Percentiles rank a stretch among this genome's conserved stretches.
These are phyloP conservation scores for Protaetia brevitarsis DNA, from an alignment of 1,140 invertebrate species.

Conservation along the genomic window DNA sequence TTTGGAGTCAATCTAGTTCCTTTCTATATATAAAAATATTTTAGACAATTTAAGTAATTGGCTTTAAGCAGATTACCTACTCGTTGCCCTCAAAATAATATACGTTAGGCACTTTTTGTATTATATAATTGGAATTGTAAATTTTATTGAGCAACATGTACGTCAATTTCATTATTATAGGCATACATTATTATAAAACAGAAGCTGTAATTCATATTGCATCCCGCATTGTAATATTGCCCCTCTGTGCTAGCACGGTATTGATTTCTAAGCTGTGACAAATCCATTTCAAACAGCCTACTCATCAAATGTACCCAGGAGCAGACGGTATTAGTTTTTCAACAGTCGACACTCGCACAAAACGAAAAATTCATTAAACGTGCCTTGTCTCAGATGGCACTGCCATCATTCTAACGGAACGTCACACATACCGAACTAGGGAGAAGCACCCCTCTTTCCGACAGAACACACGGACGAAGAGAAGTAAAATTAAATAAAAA, in stretches of 20 bases:
- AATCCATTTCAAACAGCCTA: conserved; percentile 2
- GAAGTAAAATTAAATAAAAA: conserved; percentile 15
- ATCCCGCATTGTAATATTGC: conserved; percentile 5
- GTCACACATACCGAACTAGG: conserved; percentile 1
- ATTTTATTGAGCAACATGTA: not conserved
- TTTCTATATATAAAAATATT: too few species aligned
- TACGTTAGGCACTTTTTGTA: too few species aligned
- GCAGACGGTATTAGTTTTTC: conserved; percentile 14
- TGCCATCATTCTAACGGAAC: not conserved
- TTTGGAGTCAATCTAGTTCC: too few species aligned
- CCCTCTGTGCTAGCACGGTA: not conserved
- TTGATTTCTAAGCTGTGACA: conserved; percentile 14
- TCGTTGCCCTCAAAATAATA: too few species aligned
- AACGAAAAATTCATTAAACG: conserved; percentile 11
- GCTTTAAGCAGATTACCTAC: not conserved
- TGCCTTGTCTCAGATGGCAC: conserved; percentile 6
- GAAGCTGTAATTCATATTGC: too few species aligned
- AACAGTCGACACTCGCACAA: conserved; percentile 10
- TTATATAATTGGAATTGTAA: not conserved
- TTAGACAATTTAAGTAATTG: not conserved
- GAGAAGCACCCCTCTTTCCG: not conserved
- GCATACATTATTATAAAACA: too few species aligned
- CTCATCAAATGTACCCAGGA: not conserved
- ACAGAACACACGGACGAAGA: not conserved
- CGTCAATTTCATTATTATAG: too few species aligned